Percentiles rank a stretch among this genome's conserved stretches.
Evolutionary conservation across 2,888 invertebrate species (phyloP).

Genomic region (Ormyrus pomaceus): DNA sequence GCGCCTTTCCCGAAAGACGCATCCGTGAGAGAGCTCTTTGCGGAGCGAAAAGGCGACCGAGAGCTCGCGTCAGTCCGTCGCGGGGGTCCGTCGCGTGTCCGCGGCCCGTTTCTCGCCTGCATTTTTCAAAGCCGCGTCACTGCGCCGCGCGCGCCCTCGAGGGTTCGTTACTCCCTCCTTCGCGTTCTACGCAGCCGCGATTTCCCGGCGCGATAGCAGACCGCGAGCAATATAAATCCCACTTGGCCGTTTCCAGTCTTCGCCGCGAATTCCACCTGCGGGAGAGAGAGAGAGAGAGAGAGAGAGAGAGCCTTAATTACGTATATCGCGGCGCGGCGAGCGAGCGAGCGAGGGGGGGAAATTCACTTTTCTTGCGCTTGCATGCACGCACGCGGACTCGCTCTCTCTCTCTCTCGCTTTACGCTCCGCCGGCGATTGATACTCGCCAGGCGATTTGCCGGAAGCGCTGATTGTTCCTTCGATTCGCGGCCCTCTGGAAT

Average conservation of each 20-base stretch:
- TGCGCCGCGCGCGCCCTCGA: too few species aligned
- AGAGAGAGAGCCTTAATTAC: slow-evolving; percentile 20
- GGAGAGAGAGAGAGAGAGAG: not conserved
- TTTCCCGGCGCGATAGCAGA: slow-evolving; percentile 25
- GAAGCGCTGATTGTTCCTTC: too few species aligned
- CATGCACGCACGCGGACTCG: not conserved
- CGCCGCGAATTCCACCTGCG: slow-evolving; percentile 27
- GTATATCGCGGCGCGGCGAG: slow-evolving; percentile 12
- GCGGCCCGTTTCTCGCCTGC: slow-evolving; percentile 10
- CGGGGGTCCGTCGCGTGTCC: slow-evolving; percentile 38
- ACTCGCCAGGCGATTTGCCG: too few species aligned
- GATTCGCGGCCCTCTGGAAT: too few species aligned
- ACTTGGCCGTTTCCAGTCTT: slow-evolving; percentile 41
- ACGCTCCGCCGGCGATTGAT: not conserved
- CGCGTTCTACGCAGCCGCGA: slow-evolving; percentile 11
- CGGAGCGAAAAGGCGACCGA: too few species aligned
- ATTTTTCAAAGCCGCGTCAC: too few species aligned
- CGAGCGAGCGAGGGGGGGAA: slow-evolving; percentile 7
- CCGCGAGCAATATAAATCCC: slow-evolving; percentile 20
- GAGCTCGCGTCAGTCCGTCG: not conserved
- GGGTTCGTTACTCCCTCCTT: slow-evolving; percentile 23
- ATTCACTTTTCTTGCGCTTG: slow-evolving; percentile 34
- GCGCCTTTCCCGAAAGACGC: too few species aligned
- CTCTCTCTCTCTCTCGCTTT: not conserved
- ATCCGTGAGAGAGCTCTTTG: too few species aligned